These are phyloP conservation scores for Phanerotoma sp. DNA, from an alignment of 2,888 invertebrate species.

Conservation along the genomic window DNA sequence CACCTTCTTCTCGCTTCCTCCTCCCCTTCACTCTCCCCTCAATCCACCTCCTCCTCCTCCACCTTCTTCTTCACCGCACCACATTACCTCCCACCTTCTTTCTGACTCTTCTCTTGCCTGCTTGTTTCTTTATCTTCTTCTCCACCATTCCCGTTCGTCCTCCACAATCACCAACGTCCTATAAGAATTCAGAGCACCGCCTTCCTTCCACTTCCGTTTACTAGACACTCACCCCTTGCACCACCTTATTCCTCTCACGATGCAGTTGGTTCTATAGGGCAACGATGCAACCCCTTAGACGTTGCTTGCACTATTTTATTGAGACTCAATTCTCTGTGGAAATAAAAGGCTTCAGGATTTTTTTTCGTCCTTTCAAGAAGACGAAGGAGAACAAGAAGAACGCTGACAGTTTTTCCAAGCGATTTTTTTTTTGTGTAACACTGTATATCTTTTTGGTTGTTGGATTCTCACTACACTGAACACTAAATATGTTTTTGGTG, in stretches of 20 bases:
- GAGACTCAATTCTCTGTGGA: not conserved
- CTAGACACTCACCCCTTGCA: not conserved
- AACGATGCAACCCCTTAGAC: constrained; percentile 10
- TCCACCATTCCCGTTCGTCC: constrained; percentile 17
- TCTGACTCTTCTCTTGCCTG: constrained; percentile 24
- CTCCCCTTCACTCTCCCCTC: constrained; percentile 30
- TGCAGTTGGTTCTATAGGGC: constrained; percentile 8
- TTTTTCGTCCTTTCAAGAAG: not conserved
- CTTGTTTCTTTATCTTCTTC: constrained; percentile 17
- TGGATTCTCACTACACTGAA: not conserved
- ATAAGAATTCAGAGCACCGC: constrained; percentile 20
- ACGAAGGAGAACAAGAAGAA: not conserved
- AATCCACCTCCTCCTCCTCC: constrained; percentile 25
- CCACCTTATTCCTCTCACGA: not conserved
- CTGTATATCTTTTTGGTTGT: too few species aligned
- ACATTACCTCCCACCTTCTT: constrained; percentile 20
- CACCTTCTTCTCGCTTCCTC: constrained; percentile 26
- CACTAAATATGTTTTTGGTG: too few species aligned
- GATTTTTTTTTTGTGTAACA: too few species aligned
- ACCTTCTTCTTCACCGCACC: constrained; percentile 10
- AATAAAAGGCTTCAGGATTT: not conserved
- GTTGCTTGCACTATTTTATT: constrained; percentile 7
- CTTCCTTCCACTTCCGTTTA: constrained; percentile 14
- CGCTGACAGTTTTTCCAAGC: not conserved
- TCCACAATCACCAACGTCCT: constrained; percentile 10